Evolutionary conservation across 2,797 vertebrate species (phyloP).

Genomic region (Carcharodon carcharias): DNA sequence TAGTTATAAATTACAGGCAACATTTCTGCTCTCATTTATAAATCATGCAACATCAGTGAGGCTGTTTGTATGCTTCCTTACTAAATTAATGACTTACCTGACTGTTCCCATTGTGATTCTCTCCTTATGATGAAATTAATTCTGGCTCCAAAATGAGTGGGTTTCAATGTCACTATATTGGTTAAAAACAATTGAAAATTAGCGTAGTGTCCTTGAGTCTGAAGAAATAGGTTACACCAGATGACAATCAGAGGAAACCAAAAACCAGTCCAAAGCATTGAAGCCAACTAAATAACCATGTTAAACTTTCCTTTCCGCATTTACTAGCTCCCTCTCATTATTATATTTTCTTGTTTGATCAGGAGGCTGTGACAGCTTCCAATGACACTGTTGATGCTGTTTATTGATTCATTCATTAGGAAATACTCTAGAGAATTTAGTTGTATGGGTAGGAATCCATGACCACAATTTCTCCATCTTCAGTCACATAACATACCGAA

Average conservation of each 20-base stretch:
- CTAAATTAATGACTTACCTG: slow-evolving; percentile 4
- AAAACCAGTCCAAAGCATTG: not conserved
- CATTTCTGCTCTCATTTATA: not conserved
- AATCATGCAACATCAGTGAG: not conserved
- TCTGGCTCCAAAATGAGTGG: not conserved
- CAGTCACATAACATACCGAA: not conserved
- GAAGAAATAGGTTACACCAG: not conserved
- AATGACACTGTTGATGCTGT: not conserved
- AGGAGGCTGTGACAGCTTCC: not conserved
- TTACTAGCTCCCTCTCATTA: not conserved
- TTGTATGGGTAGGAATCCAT: not conserved
- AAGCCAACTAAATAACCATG: not conserved
- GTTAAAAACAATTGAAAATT: not conserved
- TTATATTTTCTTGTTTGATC: not conserved
- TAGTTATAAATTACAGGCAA: not conserved
- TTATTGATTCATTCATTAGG: not conserved
- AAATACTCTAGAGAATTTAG: not conserved
- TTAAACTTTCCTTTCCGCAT: not conserved
- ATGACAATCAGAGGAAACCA: not conserved
- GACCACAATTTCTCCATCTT: not conserved
- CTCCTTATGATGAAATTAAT: not conserved
- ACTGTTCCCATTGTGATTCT: slow-evolving; percentile 4
- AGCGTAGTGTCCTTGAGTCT: not conserved
- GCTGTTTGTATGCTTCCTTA: not conserved
- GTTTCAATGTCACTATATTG: not conserved